phyloP scores from a whole-genome alignment of 2,797 vertebrate species.

The Darevskia mixta region DNA sequence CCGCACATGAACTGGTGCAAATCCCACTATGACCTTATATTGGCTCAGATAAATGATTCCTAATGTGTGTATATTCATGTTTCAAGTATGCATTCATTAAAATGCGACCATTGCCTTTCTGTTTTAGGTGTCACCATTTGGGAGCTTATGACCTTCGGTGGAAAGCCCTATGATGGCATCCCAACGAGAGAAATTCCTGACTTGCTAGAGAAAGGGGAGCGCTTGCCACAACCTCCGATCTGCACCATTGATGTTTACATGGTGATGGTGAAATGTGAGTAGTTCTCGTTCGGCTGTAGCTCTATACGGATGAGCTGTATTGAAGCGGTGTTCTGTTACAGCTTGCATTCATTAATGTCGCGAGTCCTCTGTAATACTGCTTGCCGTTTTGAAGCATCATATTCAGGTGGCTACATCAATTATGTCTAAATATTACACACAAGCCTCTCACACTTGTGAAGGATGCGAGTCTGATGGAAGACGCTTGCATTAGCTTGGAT shows the following conservation, averaged over 20 bases:
- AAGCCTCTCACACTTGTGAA: constrained; percentile 18
- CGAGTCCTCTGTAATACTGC: not conserved
- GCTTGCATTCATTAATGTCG: not conserved
- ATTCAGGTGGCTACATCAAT: constrained; percentile 27
- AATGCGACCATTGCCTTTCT: not conserved
- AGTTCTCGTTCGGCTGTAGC: not conserved
- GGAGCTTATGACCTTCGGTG: constrained; percentile 99
- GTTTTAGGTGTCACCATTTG: constrained; percentile 93
- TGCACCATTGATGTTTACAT: constrained; percentile 99
- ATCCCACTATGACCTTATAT: not conserved
- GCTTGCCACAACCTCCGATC: constrained; percentile 93
- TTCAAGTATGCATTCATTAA: not conserved
- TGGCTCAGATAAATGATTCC: not conserved
- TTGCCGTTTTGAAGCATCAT: constrained; percentile 37
- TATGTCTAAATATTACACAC: constrained; percentile 38
- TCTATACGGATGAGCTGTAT: not conserved
- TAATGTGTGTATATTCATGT: not conserved
- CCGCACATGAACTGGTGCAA: not conserved
- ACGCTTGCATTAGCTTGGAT: constrained; percentile 45
- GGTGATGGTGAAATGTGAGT: constrained; percentile 99
- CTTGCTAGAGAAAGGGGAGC: constrained; percentile 96
- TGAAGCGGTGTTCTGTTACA: not conserved
- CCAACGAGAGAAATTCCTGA: constrained; percentile 95
- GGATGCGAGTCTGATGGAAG: constrained; percentile 10
- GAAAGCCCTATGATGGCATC: constrained; percentile 95